Conservation (phyloP, 1,140 invertebrate species). For the Nasonia giraulti region DNA sequence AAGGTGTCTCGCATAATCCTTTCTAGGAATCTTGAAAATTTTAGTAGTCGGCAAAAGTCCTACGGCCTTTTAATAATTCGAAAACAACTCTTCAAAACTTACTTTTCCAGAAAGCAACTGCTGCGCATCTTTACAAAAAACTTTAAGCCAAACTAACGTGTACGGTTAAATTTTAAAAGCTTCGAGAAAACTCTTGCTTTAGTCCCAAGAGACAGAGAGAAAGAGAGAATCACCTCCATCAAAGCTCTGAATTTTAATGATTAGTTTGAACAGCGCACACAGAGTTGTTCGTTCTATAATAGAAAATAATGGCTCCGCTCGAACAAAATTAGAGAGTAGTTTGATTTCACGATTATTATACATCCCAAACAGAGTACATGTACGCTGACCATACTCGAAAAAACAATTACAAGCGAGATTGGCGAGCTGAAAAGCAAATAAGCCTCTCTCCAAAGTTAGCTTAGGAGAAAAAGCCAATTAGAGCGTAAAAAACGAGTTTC, state of each 20-base stretch:
- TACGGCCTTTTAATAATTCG: neutral
- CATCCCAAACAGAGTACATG: too few relatives aligned
- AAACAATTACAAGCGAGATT: constrained; percentile 10
- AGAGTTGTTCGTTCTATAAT: neutral
- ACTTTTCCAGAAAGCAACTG: neutral
- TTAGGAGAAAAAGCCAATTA: neutral
- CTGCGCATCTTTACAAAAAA: neutral
- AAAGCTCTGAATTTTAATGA: neutral
- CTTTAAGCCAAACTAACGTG: too few relatives aligned
- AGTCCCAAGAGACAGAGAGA: neutral
- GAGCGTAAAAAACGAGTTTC: neutral
- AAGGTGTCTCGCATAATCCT: neutral
- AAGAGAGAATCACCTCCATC: neutral
- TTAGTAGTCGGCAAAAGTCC: neutral
- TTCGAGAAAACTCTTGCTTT: neutral
- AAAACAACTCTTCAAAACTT: neutral
- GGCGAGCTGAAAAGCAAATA: neutral
- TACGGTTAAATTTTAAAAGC: neutral
- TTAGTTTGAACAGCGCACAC: neutral
- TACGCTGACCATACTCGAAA: neutral
- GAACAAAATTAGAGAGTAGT: neutral
- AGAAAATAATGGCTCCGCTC: neutral
- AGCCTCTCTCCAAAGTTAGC: neutral
- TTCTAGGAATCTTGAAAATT: constrained; percentile 5
- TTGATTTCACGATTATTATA: neutral